Evolutionary conservation across 2,888 invertebrate species (phyloP).

Genomic region (Lymantria dispar): DNA sequence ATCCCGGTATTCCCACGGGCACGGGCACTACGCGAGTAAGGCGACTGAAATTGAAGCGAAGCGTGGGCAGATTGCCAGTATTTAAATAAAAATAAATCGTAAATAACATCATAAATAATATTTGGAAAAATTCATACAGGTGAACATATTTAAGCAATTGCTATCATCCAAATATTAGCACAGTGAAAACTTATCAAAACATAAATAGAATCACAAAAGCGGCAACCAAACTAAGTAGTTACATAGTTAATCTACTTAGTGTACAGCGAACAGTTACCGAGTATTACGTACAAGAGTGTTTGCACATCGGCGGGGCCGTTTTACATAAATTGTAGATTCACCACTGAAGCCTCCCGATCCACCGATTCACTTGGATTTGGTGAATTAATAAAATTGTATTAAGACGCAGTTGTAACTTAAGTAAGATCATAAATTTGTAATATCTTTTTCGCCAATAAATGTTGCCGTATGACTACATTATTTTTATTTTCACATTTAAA

Average conservation of each 20-base stretch:
- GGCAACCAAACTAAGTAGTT: conserved; percentile 28
- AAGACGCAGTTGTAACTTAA: conserved; percentile 20
- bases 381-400: conserved; percentile 42
- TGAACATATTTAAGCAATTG: not conserved
- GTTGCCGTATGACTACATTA: too few species aligned
- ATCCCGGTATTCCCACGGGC: too few species aligned
- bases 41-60: too few species aligned
- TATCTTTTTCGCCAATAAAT: not conserved
- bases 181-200: conserved; percentile 7
- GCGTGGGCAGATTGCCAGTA: too few species aligned
- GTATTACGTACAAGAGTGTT: conserved; percentile 55
- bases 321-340: conserved; percentile 70
- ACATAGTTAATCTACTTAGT: conserved; percentile 68
- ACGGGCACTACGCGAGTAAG: too few species aligned
- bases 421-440: not conserved
- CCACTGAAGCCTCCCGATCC: conserved; percentile 29
- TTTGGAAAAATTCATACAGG: not conserved
- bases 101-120: not conserved
- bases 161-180: not conserved
- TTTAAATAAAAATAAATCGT: too few species aligned
- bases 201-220: conserved; percentile 18
- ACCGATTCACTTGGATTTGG: conserved; percentile 38
- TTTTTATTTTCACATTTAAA: too few species aligned
- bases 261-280: conserved; percentile 45
- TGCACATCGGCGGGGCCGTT: conserved; percentile 58